phyloP scores from a whole-genome alignment of 2,113 vertebrate species.

The Chloebia gouldiae region DNA sequence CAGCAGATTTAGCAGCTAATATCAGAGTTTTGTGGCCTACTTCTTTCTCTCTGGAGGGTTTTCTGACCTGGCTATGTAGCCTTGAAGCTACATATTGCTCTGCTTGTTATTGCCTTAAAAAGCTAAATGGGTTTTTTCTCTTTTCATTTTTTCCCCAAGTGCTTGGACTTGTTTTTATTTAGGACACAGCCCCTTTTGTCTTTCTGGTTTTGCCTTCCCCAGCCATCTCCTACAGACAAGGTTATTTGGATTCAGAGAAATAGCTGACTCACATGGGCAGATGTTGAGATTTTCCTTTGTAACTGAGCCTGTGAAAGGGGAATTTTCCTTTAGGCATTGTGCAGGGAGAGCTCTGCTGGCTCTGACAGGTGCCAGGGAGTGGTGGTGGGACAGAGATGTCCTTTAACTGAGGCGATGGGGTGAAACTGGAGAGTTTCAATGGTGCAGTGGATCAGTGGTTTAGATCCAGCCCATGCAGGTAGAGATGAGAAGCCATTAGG shows the following conservation, averaged over 20 bases:
- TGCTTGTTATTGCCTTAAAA: background rate
- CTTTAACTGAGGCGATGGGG: background rate
- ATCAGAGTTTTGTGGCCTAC: background rate
- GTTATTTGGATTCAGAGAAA: background rate
- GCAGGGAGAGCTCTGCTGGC: background rate
- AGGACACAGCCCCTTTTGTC: background rate
- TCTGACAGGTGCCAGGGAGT: background rate
- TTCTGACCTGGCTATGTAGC: background rate
- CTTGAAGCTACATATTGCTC: background rate
- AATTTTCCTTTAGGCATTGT: conserved; percentile 20
- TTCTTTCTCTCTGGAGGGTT: conserved; percentile 5
- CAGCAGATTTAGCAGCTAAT: background rate
- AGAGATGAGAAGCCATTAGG: background rate
- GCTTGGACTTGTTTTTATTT: background rate
- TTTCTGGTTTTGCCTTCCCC: background rate
- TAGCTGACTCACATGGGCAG: background rate
- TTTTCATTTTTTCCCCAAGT: background rate
- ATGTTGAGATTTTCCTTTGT: background rate
- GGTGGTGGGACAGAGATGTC: background rate
- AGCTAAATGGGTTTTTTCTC: background rate
- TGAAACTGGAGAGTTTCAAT: background rate
- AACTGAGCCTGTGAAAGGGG: background rate
- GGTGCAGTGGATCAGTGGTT: background rate
- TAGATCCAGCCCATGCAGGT: background rate
- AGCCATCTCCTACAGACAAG: background rate